Conservation (phyloP, 2,888 invertebrate species). For the Labia minor region DNA sequence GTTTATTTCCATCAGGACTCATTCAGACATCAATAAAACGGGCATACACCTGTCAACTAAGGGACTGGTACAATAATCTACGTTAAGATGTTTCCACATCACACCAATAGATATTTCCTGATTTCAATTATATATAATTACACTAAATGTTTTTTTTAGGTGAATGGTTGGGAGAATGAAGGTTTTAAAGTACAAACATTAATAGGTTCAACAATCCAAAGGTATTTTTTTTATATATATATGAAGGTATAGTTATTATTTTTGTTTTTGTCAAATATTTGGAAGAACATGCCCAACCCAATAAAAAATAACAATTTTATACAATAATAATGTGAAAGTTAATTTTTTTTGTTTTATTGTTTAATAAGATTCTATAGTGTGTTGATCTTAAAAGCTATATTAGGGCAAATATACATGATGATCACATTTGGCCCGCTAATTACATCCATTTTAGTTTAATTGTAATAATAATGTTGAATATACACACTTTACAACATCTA, state of each 20-base stretch:
- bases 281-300: constrained; percentile 13
- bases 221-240: not conserved
- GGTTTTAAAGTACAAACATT: not conserved
- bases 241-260: not conserved
- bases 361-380: not conserved
- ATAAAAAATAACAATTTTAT: constrained; percentile 5
- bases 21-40: constrained; percentile 2
- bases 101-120: not conserved
- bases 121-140: not conserved
- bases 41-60: not conserved
- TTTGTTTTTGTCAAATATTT: not conserved
- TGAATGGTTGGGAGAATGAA: not conserved
- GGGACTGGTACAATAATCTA: not conserved
- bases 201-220: not conserved
- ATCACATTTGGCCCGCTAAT: constrained; percentile 3
- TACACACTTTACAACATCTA: constrained; percentile 5
- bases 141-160: not conserved
- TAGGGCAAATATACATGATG: constrained; percentile 1
- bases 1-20: constrained; percentile 8
- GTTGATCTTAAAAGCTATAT: not conserved
- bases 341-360: not conserved
- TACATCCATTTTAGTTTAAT: not conserved
- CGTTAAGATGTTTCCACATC: constrained; percentile 5
- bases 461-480: not conserved
- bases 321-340: constrained; percentile 3